These are phyloP conservation scores for Rhynchopsitta pachyrhyncha DNA, from an alignment of 2,113 vertebrate genomes.

Conservation along the genomic window DNA sequence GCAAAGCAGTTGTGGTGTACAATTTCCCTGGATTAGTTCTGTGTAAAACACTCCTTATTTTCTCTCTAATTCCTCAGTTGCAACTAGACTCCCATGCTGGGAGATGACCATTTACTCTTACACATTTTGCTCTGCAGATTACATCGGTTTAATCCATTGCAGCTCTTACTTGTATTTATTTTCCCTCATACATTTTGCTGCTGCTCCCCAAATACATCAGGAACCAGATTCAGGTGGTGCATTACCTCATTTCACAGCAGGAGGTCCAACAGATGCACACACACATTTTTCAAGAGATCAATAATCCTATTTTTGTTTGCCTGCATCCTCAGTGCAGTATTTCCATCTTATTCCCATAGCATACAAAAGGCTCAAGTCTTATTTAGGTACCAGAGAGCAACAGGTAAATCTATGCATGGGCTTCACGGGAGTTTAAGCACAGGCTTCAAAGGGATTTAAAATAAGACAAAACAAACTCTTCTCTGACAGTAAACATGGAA, in stretches of 20 bases:
- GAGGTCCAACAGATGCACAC: not conserved
- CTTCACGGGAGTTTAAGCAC: not conserved
- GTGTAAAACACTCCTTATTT: not conserved
- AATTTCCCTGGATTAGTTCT: not conserved
- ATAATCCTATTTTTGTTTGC: not conserved
- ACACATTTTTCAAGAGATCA: not conserved
- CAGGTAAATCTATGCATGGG: not conserved
- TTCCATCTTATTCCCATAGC: not conserved
- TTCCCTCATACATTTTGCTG: not conserved
- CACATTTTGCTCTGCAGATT: not conserved
- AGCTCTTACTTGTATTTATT: not conserved
- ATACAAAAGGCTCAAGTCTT: not conserved
- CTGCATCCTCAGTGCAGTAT: not conserved
- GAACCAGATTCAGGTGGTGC: not conserved
- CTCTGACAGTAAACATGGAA: constrained; percentile 16
- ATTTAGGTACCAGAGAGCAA: not conserved
- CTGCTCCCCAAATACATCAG: not conserved
- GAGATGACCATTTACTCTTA: not conserved
- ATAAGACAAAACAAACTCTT: constrained; percentile 11
- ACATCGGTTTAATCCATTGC: not conserved
- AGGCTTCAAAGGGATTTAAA: constrained; percentile 12
- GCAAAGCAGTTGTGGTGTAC: not conserved
- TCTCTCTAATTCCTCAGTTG: not conserved
- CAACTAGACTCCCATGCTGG: not conserved
- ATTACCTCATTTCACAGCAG: not conserved